Evolutionary conservation across 2,888 invertebrate genomes (phyloP), one percentile per base, ranked within the genome.

Genomic region (Lomographa bimaculata): DNA sequence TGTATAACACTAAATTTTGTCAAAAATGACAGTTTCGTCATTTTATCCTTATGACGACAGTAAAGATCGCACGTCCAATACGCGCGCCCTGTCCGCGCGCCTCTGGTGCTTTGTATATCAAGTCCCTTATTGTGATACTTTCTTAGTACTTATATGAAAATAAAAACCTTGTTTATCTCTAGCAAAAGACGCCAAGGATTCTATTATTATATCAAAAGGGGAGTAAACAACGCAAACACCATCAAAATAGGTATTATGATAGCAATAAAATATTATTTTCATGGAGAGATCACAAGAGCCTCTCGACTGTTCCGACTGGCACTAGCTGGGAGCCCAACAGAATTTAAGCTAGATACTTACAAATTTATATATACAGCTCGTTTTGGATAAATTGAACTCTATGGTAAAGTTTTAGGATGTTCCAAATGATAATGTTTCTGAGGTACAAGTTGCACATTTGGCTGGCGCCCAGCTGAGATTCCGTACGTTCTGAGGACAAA

Each of bases 231-330:
- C 51, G 43, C 58, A 55, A 49, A 54, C 52, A 51, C 59, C 49
- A 67, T 66, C 64, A 63, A 60, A 69, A 56, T 51, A 52, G 58
- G 62, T 69, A 71, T 73, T 66, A 74, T 68, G 63, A 63, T 57
- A 46, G 61, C 70, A 76, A 80, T 79, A 83, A 83, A 82, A 84
- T 82, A 81, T 82, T 71, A 84, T 83, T 79, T 79, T 80, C 78
- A 77, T 79, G 71, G 68, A 73, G 76, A 69, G 66, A 79, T 81
- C 80, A 72, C 69, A 55, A 75, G 64, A 71, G 74, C 62, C 67
- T 73, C 77, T 78, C 59, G 50, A 74, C 69, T 64, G 56, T 54
- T 61, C 57, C 63, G 63, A 62, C 71, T 75, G 70, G 53, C 57
- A 55, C 67, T 71, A 64, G 67, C 57, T 64, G 65, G 66, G 56